Evolutionary conservation across 2,113 vertebrate species (phyloP).

Genomic region (Synodontis membranacea): DNA sequence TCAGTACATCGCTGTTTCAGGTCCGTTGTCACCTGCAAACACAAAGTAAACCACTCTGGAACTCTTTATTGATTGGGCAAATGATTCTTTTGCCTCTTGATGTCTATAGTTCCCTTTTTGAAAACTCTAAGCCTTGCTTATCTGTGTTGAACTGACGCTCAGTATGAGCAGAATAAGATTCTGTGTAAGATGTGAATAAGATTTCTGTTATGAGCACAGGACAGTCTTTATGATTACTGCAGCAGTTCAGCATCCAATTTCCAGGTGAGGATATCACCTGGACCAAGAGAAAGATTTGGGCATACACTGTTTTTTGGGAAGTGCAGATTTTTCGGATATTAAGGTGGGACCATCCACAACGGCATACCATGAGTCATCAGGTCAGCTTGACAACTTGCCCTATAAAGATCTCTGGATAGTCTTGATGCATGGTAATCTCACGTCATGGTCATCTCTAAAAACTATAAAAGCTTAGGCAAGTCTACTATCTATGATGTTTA

Average conservation of each 20-base stretch:
- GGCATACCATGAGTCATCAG: background rate
- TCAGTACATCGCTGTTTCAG: conserved; percentile 83
- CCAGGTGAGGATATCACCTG: background rate
- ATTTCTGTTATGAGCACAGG: background rate
- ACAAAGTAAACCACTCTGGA: background rate
- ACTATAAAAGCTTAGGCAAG: background rate
- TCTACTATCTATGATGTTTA: no score
- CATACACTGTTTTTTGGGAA: background rate
- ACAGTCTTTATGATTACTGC: background rate
- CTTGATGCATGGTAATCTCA: background rate
- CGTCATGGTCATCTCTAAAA: background rate
- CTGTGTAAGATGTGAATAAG: background rate
- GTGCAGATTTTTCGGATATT: background rate
- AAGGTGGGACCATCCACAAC: background rate
- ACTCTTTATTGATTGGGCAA: background rate
- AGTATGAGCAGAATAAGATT: background rate
- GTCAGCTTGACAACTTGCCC: background rate
- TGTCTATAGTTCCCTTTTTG: background rate
- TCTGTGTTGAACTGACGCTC: background rate
- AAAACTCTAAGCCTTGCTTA: background rate
- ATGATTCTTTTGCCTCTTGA: background rate
- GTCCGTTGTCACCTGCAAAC: conserved; percentile 82
- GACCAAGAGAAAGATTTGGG: background rate
- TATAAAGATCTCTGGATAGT: background rate
- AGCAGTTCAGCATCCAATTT: background rate